These are phyloP conservation scores for Drosophila merina DNA, from an alignment of 2,888 invertebrate genomes.

Conservation along the genomic window DNA sequence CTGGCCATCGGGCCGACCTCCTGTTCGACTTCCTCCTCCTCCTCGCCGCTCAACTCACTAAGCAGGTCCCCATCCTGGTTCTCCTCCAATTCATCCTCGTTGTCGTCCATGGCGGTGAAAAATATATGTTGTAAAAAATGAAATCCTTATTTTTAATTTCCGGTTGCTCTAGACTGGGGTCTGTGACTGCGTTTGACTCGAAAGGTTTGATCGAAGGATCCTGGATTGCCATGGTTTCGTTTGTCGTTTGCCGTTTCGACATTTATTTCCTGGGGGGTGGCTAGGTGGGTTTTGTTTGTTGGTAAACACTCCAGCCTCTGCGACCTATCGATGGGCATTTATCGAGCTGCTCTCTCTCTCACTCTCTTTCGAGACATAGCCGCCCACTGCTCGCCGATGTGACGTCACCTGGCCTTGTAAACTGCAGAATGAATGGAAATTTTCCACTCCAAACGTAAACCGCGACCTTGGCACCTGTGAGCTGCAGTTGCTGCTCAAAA, in stretches of 20 bases:
- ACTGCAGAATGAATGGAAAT: conserved; percentile 26
- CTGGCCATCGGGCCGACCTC: conserved; percentile 40
- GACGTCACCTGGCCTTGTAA: conserved; percentile 23
- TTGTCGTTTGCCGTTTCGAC: neutral
- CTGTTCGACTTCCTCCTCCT: conserved; percentile 34
- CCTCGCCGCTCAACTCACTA: conserved; percentile 19
- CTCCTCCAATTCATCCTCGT: conserved; percentile 61
- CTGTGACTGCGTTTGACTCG: neutral
- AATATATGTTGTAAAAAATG: neutral
- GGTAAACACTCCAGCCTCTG: neutral
- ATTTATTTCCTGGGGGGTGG: neutral
- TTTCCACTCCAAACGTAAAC: conserved; percentile 3
- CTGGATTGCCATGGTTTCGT: conserved; percentile 19
- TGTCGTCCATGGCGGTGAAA: conserved; percentile 43
- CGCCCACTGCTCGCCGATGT: neutral
- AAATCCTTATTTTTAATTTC: conserved; percentile 2
- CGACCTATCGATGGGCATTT: conserved; percentile 1
- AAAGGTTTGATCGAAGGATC: conserved; percentile 32
- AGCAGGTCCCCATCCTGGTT: conserved; percentile 18
- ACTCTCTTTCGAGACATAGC: neutral
- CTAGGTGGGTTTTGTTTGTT: neutral
- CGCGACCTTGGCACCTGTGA: neutral
- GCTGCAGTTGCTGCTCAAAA: neutral
- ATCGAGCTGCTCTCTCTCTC: conserved; percentile 5
- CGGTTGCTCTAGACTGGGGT: neutral